Conservation (phyloP, 2,888 invertebrate genomes). For the Neoascia interrupta region DNA sequence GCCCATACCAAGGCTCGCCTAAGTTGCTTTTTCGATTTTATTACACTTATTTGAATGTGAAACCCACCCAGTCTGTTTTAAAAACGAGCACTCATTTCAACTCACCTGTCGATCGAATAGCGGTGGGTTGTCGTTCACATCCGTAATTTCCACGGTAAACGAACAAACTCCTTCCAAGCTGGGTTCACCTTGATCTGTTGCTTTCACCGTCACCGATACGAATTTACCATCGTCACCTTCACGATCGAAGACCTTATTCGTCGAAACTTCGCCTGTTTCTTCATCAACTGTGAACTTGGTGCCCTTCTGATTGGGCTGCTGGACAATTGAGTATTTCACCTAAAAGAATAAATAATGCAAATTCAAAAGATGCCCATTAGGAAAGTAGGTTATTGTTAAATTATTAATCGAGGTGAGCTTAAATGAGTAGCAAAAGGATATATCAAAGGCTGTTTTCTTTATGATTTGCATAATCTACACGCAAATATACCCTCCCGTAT, state of each 20-base stretch:
- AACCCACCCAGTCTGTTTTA: no score
- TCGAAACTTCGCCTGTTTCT: constrained; percentile 95
- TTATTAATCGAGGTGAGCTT: no score
- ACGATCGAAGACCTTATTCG: constrained; percentile 97
- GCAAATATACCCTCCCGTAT: no score
- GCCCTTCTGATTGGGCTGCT: constrained; percentile 96
- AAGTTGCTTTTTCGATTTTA: no score
- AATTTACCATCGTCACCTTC: constrained; percentile 98
- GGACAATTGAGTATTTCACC: constrained; percentile 97
- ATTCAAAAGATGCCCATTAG: no score
- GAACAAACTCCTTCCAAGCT: constrained; percentile 98
- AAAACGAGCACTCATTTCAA: no score
- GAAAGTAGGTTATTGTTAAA: no score
- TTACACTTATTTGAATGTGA: no score
- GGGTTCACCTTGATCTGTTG: constrained; percentile 99
- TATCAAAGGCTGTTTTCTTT: no score
- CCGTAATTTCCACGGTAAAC: constrained; percentile 98
- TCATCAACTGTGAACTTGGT: constrained; percentile 97
- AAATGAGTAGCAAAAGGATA: no score
- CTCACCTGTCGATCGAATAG: constrained; percentile 95
- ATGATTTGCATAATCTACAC: no score
- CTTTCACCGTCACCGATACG: constrained; percentile 97
- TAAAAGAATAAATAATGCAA: constrained; percentile 69
- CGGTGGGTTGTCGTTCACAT: constrained; percentile 98
- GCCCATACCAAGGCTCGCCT: no score